Evolutionary conservation across 2,113 vertebrate species (phyloP).

Genomic region (Pheucticus melanocephalus): DNA sequence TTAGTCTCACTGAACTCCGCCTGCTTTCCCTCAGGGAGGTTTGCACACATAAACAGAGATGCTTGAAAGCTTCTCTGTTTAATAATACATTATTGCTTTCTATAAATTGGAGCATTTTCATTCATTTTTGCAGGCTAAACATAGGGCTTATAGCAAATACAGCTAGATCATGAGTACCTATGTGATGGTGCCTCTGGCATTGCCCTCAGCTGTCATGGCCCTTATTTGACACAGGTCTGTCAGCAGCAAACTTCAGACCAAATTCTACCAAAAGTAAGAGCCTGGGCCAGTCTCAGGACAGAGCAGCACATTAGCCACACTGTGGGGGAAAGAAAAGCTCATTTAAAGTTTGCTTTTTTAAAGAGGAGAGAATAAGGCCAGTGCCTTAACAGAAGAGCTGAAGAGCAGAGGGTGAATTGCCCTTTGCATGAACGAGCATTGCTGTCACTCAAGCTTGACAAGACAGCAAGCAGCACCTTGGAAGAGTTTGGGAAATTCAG

Average conservation of each 20-base stretch:
- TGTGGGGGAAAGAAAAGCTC: not conserved
- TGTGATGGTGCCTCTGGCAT: not conserved
- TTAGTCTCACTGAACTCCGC: not conserved
- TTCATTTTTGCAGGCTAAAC: not conserved
- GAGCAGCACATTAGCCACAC: not conserved
- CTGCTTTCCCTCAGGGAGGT: not conserved
- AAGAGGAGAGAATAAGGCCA: not conserved
- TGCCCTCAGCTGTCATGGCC: not conserved
- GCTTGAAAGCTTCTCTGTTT: not conserved
- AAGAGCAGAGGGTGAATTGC: not conserved
- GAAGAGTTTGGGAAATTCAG: not conserved
- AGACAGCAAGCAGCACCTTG: not conserved
- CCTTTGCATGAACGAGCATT: not conserved
- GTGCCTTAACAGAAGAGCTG: not conserved
- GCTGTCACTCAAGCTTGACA: fast-evolving
- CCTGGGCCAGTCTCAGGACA: not conserved
- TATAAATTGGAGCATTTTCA: not conserved
- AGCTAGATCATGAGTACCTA: fast-evolving
- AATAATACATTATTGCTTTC: not conserved
- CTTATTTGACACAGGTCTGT: not conserved
- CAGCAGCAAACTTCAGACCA: not conserved
- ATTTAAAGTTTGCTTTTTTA: not conserved
- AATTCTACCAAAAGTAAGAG: not conserved
- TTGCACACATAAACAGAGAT: not conserved
- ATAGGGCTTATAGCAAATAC: not conserved